Evolutionary conservation across 2,113 vertebrate species (phyloP), one percentile per base, ranked within the genome.

Genomic region (Oreocharis arfaki): DNA sequence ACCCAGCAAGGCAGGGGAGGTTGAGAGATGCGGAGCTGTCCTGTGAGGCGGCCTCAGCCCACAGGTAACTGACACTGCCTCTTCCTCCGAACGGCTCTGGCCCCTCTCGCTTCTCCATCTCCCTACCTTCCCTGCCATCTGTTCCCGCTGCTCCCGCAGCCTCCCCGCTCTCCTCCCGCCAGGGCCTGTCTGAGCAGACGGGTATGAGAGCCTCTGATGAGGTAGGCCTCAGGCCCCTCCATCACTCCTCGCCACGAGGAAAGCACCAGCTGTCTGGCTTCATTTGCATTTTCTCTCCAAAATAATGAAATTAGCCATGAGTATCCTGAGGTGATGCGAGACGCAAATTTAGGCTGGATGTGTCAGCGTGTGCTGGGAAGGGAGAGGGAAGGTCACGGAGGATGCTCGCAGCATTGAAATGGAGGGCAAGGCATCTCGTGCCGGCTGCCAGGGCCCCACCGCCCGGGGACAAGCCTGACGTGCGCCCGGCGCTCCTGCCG

Each of bases 301-400:
- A 98, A 99, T 99, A 99, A 99, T 99, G 99, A 99, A 99, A 99
- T 99, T 99, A 99, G 98, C 99, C 98, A 98, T 97, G 98, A 98
- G 98, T 98, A 99, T 99, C 99, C 99, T 98, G 98, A 99, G 99
- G 99, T 99, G 99, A 99, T 98, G 98, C 81, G 97, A 98, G 98
- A 98, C 97, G 55, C 98, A 97, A 95, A 98, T 98, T 98, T 98
- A 97, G 97, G 98, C 97, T 97, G 84, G 97, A 98, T 97, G 97
- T 98, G 98, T 98, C 98, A 98, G 97, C 77, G 47, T 96, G 97
- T 70, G 86, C 97, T 84, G 96, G 97, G 96, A 94, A 97, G 96
- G 96, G 88, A 97, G 97, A 96, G 95, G 88, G 97, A 98, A 98
- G 98, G 98, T 98, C 98, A 98, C 13, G 47, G 96, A 96, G 84